These are phyloP conservation scores for Neopelma chrysocephalum DNA, from an alignment of 2,797 vertebrate species.

Conservation along the genomic window DNA sequence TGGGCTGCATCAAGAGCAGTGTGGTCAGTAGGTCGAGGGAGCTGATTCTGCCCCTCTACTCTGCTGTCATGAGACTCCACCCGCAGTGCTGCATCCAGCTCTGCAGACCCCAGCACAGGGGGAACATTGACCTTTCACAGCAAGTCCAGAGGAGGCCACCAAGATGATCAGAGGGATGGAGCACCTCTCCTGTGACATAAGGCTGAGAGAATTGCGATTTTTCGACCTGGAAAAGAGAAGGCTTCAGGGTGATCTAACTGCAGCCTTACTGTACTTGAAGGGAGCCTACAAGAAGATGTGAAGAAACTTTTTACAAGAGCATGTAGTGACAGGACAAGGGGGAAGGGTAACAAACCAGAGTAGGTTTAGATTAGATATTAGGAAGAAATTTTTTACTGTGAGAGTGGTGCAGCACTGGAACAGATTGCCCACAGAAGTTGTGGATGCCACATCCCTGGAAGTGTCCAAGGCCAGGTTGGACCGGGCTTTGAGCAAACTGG, in stretches of 20 bases:
- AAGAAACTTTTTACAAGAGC: background rate
- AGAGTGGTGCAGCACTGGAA: background rate
- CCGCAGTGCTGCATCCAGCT: background rate
- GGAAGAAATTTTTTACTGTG: background rate
- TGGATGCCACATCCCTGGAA: background rate
- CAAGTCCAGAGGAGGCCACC: rapidly evolving
- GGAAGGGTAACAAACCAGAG: background rate
- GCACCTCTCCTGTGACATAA: rapidly evolving
- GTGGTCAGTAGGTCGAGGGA: background rate
- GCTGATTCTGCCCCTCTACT: background rate
- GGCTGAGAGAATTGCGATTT: background rate
- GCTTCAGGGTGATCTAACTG: background rate
- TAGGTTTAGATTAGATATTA: background rate
- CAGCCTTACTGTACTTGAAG: background rate
- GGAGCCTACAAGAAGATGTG: background rate
- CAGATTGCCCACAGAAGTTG: background rate
- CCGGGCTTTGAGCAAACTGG: background rate
- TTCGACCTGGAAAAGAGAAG: background rate
- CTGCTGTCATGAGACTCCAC: background rate
- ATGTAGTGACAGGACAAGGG: background rate
- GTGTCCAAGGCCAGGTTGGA: background rate
- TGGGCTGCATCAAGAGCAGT: background rate
- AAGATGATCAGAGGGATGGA: background rate
- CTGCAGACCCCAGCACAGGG: background rate
- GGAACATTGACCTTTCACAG: background rate